These are phyloP conservation scores for Chamaea fasciata DNA, from an alignment of 2,113 vertebrate species.

Conservation along the genomic window DNA sequence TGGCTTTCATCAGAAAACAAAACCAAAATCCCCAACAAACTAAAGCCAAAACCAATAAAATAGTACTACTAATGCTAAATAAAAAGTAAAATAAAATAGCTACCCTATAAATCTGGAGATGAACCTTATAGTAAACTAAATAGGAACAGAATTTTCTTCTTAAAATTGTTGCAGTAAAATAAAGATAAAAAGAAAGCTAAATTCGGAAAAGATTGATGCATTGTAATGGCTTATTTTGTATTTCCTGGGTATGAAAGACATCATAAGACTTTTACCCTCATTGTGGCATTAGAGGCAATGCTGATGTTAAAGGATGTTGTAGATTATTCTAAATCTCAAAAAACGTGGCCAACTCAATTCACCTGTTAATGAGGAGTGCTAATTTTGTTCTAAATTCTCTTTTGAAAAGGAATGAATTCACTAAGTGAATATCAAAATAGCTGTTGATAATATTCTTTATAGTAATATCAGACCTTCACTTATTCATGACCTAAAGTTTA, in stretches of 20 bases:
- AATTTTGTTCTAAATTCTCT: neutral
- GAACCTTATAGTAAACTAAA: neutral
- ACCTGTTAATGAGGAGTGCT: neutral
- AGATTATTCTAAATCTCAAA: neutral
- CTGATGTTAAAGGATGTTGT: neutral
- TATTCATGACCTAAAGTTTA: neutral
- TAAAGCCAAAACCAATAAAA: neutral
- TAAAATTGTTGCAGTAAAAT: neutral
- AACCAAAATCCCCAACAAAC: fast-evolving
- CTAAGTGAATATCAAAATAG: neutral
- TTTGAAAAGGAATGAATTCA: neutral
- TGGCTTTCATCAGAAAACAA: neutral
- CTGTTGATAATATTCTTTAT: neutral
- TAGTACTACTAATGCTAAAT: neutral
- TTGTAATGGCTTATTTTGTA: neutral
- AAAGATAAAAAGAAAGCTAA: neutral
- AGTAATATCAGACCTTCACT: neutral
- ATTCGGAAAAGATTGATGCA: neutral
- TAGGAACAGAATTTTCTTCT: neutral
- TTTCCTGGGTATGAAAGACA: neutral
- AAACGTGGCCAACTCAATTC: neutral
- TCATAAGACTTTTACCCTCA: neutral
- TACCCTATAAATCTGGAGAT: neutral
- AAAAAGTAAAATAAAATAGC: neutral
- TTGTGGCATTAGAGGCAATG: neutral